phyloP scores from a whole-genome alignment of 2,888 invertebrate genomes.

The Archips xylosteana region DNA sequence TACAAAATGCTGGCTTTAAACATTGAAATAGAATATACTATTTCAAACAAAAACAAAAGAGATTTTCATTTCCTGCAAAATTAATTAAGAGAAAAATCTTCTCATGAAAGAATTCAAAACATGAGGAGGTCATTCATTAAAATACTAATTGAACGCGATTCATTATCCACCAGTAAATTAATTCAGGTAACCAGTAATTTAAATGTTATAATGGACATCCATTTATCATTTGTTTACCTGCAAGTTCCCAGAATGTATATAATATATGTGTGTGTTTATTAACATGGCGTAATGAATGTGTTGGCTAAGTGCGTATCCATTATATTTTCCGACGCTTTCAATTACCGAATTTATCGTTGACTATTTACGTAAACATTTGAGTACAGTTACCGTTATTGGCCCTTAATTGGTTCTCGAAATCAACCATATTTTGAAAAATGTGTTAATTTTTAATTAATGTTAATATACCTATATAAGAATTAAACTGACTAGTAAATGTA shows the following conservation, averaged over 20 bases:
- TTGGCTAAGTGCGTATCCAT: neutral
- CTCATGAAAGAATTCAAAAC: conserved; percentile 37
- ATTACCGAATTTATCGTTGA: neutral
- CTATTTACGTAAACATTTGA: neutral
- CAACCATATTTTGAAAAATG: too few species aligned
- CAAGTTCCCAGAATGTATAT: conserved; percentile 17
- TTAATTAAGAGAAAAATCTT: conserved; percentile 40
- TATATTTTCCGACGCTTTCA: conserved; percentile 8
- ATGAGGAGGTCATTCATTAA: conserved; percentile 59
- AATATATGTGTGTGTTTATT: conserved; percentile 15
- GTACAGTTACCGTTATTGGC: neutral
- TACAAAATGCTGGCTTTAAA: neutral
- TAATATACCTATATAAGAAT: too few species aligned
- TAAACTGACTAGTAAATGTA: too few species aligned
- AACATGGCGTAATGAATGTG: conserved; percentile 18
- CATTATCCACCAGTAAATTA: conserved; percentile 61
- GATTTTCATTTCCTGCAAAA: conserved; percentile 35
- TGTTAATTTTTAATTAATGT: too few species aligned
- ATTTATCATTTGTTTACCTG: conserved; percentile 45
- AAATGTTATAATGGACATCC: conserved; percentile 49
- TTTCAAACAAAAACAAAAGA: conserved; percentile 28
- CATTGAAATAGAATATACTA: conserved; percentile 3
- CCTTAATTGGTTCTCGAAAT: neutral
- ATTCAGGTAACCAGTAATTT: conserved; percentile 56
- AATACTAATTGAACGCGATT: conserved; percentile 64